A percentile compares a stretch with the other conserved stretches of the same genome.
Conservation (phyloP, 2,888 invertebrate species). For the Penaeus monodon region DNA sequence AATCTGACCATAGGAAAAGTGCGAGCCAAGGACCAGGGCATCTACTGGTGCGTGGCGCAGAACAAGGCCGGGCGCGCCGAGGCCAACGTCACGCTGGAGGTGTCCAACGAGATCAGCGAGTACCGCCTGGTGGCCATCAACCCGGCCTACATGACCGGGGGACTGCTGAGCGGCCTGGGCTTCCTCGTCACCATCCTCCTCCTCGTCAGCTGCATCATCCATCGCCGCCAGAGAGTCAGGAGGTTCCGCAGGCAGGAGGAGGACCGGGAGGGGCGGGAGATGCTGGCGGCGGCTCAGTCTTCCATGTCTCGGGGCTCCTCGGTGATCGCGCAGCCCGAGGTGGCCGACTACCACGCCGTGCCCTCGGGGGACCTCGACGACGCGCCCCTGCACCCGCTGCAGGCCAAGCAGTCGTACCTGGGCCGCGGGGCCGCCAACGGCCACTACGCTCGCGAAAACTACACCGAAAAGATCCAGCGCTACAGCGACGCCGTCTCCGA, state of each 20-base stretch:
- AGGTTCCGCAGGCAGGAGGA: constrained; percentile 45
- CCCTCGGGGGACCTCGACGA: constrained; percentile 30
- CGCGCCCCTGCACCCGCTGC: constrained; percentile 32
- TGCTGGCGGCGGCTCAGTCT: not conserved
- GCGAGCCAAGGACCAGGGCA: constrained; percentile 85
- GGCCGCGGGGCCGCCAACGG: constrained; percentile 34
- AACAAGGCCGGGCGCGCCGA: constrained; percentile 85
- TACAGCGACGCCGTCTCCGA: constrained; percentile 27
- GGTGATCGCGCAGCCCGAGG: constrained; percentile 6
- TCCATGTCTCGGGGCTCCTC: not conserved
- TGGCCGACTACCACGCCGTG: constrained; percentile 36
- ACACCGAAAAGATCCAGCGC: constrained; percentile 27
- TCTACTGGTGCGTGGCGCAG: constrained; percentile 84
- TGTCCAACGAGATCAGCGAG: constrained; percentile 66
- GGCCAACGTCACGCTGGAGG: constrained; percentile 79
- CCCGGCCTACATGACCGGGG: constrained; percentile 37
- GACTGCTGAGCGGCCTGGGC: constrained; percentile 35
- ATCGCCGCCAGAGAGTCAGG: constrained; percentile 41
- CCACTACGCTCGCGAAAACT: constrained; percentile 26
- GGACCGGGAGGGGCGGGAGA: constrained; percentile 32
- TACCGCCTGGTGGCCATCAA: constrained; percentile 18
- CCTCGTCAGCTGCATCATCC: constrained; percentile 46
- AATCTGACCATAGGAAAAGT: constrained; percentile 87
- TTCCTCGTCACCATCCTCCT: constrained; percentile 40
- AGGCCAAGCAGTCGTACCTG: constrained; percentile 16